These are phyloP conservation scores for Clavelina lepadiformis DNA, from an alignment of 23 tunicate genomes.

Conservation along the genomic window DNA sequence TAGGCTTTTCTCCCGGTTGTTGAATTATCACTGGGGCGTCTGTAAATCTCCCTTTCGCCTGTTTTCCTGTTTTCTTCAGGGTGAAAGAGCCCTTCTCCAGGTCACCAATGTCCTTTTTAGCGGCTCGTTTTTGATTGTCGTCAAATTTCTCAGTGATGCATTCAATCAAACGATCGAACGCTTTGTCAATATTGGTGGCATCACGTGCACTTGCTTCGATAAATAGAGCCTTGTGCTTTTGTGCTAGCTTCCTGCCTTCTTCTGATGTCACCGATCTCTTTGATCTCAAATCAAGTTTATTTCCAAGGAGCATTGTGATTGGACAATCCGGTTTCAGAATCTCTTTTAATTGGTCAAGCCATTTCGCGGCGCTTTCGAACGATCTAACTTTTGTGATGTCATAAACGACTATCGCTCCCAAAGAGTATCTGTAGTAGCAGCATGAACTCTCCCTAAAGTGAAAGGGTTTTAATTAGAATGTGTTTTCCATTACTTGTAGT, in stretches of 20 bases:
- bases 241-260: slow-evolving; percentile 42
- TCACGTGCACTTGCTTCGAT: slow-evolving; percentile 85
- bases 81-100: too few relatives aligned
- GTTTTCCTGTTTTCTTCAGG: too few relatives aligned
- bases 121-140: neutral
- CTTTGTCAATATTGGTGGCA: slow-evolving; percentile 70
- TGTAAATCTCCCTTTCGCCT: too few relatives aligned
- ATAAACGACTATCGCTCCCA: slow-evolving; percentile 43
- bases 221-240: slow-evolving; percentile 26
- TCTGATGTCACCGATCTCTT: slow-evolving; percentile 37
- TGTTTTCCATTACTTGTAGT: too few relatives aligned
- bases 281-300: slow-evolving; percentile 70
- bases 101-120: too few relatives aligned
- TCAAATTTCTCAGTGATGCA: slow-evolving; percentile 20
- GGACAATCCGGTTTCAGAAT: slow-evolving; percentile 7
- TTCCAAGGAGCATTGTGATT: slow-evolving; percentile 75
- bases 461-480: too few relatives aligned
- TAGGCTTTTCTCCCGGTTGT: too few relatives aligned
- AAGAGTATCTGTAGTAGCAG: slow-evolving; percentile 31
- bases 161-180: slow-evolving; percentile 45
- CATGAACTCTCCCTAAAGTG: slow-evolving; percentile 21
- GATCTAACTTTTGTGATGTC: slow-evolving; percentile 59
- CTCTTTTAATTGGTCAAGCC: slow-evolving; percentile 30
- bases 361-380: slow-evolving; percentile 36
- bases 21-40: too few relatives aligned